Conservation (phyloP, 2,888 invertebrate genomes). For the Biston betularia region DNA sequence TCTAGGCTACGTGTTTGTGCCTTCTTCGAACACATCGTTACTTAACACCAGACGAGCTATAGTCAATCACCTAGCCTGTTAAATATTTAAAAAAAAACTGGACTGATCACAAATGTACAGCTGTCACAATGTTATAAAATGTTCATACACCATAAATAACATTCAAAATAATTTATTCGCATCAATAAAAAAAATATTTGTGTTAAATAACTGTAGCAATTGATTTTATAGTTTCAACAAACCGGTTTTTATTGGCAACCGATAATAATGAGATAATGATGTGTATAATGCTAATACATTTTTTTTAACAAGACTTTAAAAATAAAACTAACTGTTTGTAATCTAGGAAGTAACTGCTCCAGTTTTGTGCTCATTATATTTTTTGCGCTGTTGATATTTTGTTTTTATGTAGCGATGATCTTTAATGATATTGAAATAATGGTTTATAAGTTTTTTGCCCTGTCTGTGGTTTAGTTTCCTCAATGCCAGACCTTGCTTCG, state of each 20-base stretch:
- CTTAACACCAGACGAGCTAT: too few relatives aligned
- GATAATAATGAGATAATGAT: conserved; percentile 41
- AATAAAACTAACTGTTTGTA: conserved; percentile 63
- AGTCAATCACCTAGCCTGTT: too few relatives aligned
- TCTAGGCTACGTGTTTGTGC: too few relatives aligned
- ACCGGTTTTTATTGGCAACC: conserved; percentile 44
- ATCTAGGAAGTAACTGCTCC: conserved; percentile 69
- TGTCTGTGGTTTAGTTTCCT: conserved; percentile 69
- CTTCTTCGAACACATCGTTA: too few relatives aligned
- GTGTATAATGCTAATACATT: conserved; percentile 49
- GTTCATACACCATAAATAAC: conserved; percentile 6
- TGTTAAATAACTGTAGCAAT: conserved; percentile 41
- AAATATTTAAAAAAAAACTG: too few relatives aligned
- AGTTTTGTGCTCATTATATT: conserved; percentile 60
- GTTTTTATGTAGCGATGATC: conserved; percentile 57
- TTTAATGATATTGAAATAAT: conserved; percentile 74
- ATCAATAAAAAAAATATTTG: conserved; percentile 29
- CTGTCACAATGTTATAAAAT: neutral
- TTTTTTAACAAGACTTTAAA: conserved; percentile 44
- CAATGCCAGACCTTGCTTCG: conserved; percentile 76
- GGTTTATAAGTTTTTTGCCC: conserved; percentile 69
- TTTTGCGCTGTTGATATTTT: conserved; percentile 48
- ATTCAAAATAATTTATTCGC: conserved; percentile 10
- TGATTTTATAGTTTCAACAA: conserved; percentile 38
- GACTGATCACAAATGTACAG: too few relatives aligned